These are phyloP conservation scores for Sinocyclocheilus anshuiensis DNA, from an alignment of 2,113 vertebrate genomes.

Conservation along the genomic window DNA sequence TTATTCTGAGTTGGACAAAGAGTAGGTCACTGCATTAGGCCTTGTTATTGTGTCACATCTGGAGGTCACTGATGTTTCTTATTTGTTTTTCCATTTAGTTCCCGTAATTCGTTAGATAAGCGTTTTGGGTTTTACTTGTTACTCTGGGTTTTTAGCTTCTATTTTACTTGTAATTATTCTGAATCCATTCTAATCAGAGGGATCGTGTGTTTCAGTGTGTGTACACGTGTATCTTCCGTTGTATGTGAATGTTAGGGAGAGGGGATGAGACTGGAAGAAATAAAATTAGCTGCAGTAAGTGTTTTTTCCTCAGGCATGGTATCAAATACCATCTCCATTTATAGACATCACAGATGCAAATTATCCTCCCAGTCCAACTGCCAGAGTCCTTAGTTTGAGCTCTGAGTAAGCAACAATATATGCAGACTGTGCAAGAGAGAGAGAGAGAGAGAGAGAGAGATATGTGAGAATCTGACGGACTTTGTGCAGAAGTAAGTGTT, in stretches of 20 bases:
- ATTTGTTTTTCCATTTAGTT: slow-evolving; percentile 1
- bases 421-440: not conserved
- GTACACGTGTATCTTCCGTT: not conserved
- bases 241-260: slow-evolving; percentile 12
- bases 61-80: not conserved
- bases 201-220: not conserved
- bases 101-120: not conserved
- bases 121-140: not conserved
- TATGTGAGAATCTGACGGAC: not conserved
- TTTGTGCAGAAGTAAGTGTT: not conserved
- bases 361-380: slow-evolving; percentile 9
- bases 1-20: not conserved
- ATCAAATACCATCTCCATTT: slow-evolving; percentile 66
- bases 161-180: not conserved
- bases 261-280: not conserved
- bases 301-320: slow-evolving; percentile 37
- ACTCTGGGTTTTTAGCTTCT: not conserved
- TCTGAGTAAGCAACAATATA: slow-evolving; percentile 51
- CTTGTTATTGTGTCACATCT: not conserved
- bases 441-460: not conserved
- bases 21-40: not conserved
- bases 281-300: slow-evolving; percentile 29
- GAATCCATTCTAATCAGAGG: not conserved
- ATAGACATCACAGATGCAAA: slow-evolving; percentile 59
- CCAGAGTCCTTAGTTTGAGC: slow-evolving; percentile 23